These are phyloP conservation scores for Aspidapion aeneum DNA, from an alignment of 2,888 invertebrate genomes.

Conservation along the genomic window DNA sequence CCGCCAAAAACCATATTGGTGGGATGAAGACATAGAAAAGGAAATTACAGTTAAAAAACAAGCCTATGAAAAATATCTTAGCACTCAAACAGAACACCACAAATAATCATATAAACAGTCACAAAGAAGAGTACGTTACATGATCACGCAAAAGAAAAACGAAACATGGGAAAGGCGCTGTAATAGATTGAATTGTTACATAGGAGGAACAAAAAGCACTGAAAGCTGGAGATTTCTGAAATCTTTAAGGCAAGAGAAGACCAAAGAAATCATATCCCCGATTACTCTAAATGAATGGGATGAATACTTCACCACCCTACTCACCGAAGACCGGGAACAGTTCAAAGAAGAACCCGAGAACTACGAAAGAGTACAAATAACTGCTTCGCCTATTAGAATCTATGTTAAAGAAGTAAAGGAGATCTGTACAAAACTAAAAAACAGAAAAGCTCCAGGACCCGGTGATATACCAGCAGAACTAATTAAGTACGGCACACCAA, in stretches of 20 bases:
- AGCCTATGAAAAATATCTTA: background rate
- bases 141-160: too few relatives aligned
- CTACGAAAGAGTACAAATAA: background rate
- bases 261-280: conserved; percentile 6
- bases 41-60: background rate
- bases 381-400: conserved; percentile 3
- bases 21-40: background rate
- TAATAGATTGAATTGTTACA: conserved; percentile 3
- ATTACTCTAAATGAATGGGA: conserved; percentile 5
- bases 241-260: conserved; percentile 2
- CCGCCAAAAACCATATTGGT: background rate
- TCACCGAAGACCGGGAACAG: conserved; percentile 4
- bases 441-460: conserved; percentile 2
- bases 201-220: conserved; percentile 7
- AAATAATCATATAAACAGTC: background rate
- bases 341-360: background rate
- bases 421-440: conserved; percentile 3
- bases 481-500: conserved; percentile 5
- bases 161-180: conserved; percentile 11
- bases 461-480: conserved; percentile 16
- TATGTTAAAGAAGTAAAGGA: conserved; percentile 4
- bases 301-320: conserved; percentile 1
- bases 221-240: conserved; percentile 7
- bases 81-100: conserved; percentile 1
- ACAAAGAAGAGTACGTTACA: conserved; percentile 1